Base-by-base conservation (phyloP, 1,140 invertebrate species). In the Drosophila repletoides region DNA sequence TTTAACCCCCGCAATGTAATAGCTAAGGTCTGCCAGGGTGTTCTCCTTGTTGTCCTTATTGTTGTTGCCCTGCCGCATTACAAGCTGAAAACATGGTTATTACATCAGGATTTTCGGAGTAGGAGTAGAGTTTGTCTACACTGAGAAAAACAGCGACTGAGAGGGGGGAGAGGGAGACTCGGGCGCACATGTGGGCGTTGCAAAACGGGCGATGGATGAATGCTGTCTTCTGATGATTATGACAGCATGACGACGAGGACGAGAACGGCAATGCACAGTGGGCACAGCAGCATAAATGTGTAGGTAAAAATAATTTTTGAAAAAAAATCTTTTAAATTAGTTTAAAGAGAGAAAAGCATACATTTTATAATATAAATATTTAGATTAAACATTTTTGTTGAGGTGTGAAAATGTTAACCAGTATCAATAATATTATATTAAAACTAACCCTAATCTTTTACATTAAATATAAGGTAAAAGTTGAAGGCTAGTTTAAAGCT, bases 1-100 rank as follows among this genome's bases (percentile, higher is more conserved):
- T 73, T 80, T 66, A 76, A 81, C 77, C 77, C 73, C 71, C 81
- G 53, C 71, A 51, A 70, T 33, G 48, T 43, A 60, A 60, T 43
- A 24, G 53, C 43, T 12, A 31, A 59, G 53, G 46, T 17, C 58
- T 26, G 36, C 19, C 53, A 29, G 24, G 36, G 15, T 31, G 45
- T 24, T 29, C 10, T 19, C 2, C 14, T 33, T 59, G 15, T 38
- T 46, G 33, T 24, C 10, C 6, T 22, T 45, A 55, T 63, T 48
- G 43, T 65, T 70, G 76, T 64, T 65, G 69, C 73, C 61, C 71
- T 65, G 87, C 79, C 88, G 83, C 79, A 89, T 89, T 89, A 89
- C 88, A 89, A 89, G 88, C 72, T 76, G 51, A 77, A 84, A 89
- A 89, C 88, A 89, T 88, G 88, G 83, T 89, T 89, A 89, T 89